phyloP scores from a whole-genome alignment of 2,113 vertebrate species.

The Canis aureus region DNA sequence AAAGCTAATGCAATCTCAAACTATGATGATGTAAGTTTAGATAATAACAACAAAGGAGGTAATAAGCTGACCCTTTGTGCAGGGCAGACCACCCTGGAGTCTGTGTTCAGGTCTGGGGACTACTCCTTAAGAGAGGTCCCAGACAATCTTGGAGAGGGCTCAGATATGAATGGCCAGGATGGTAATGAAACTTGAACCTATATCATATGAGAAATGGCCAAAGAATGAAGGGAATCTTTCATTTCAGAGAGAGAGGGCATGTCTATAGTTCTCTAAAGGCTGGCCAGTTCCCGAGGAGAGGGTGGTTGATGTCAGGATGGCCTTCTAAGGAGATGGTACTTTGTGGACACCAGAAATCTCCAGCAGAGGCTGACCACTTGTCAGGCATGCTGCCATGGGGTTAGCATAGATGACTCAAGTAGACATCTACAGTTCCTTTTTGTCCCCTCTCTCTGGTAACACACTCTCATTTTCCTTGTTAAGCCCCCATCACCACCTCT shows the following conservation, averaged over 20 bases:
- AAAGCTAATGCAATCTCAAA: background rate
- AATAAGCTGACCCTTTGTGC: background rate
- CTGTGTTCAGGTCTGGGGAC: background rate
- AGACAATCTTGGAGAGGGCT: background rate
- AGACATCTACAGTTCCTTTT: background rate
- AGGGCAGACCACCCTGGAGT: background rate
- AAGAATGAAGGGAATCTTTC: background rate
- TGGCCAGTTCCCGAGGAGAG: background rate
- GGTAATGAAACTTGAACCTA: background rate
- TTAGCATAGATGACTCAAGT: too few relatives aligned
- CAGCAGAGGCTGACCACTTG: background rate
- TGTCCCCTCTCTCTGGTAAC: background rate
- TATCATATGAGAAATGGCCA: background rate
- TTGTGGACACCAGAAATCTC: background rate
- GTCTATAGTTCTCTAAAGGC: background rate
- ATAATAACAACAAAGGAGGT: background rate
- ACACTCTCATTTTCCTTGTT: background rate
- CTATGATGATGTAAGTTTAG: background rate
- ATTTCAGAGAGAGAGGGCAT: background rate
- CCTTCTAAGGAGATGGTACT: background rate
- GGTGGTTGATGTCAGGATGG: background rate
- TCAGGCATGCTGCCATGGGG: background rate
- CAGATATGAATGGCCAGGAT: background rate
- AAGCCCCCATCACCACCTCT: background rate
- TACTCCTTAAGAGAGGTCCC: background rate